Evolutionary conservation across 2,797 vertebrate genomes (phyloP).

Genomic region (Melanotaenia nigrans): DNA sequence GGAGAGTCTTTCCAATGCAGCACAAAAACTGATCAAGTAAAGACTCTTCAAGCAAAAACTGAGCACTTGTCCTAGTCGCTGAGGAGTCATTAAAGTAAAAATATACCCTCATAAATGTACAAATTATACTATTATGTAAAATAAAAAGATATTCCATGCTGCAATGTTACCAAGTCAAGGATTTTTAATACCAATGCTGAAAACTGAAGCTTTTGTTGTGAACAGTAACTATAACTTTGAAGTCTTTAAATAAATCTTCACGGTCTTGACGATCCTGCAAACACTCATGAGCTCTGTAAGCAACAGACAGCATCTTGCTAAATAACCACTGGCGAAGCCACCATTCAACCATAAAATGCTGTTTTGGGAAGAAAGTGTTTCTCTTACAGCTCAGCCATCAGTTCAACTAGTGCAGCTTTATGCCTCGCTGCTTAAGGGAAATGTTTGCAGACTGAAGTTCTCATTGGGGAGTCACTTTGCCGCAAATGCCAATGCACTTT

Average conservation of each 20-base stretch:
- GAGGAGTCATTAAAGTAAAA: too few species aligned
- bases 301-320: constrained; percentile 1
- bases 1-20: too few species aligned
- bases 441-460: background rate
- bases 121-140: too few species aligned
- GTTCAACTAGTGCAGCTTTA: constrained; percentile 5
- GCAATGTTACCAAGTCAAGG: too few species aligned
- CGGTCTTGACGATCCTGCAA: constrained; percentile 4
- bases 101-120: too few species aligned
- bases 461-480: background rate
- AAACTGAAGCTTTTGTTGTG: background rate
- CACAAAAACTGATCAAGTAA: too few species aligned
- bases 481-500: background rate
- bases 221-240: background rate
- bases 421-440: constrained; percentile 2
- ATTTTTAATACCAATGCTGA: background rate
- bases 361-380: constrained; percentile 14
- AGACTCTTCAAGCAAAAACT: too few species aligned
- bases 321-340: background rate
- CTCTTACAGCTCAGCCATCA: constrained; percentile 9
- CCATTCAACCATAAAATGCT: constrained; percentile 12
- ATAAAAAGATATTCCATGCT: too few species aligned
- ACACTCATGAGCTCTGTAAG: constrained; percentile 1
- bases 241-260: constrained; percentile 2
- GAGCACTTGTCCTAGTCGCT: too few species aligned